phyloP scores from a whole-genome alignment of 2,113 vertebrate species.

The Lophotis ruficrista region DNA sequence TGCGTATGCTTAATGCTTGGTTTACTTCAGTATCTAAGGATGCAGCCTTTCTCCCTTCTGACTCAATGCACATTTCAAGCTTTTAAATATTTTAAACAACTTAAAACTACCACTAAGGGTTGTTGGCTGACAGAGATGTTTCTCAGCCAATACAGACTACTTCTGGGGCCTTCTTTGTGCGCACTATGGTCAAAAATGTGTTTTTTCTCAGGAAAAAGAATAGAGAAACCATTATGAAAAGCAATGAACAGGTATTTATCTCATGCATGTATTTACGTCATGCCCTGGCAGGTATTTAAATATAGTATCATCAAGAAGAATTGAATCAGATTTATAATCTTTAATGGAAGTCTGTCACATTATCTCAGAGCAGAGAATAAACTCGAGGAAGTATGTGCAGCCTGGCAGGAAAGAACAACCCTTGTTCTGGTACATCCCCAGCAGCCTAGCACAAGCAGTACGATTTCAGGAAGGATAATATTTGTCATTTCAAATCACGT shows the following conservation, averaged over 20 bases:
- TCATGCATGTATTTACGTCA: accelerated
- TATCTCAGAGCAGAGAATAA: neutral
- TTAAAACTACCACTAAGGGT: neutral
- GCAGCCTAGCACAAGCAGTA: neutral
- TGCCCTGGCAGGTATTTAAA: neutral
- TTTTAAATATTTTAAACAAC: neutral
- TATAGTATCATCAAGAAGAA: neutral
- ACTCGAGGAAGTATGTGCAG: neutral
- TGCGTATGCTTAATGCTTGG: neutral
- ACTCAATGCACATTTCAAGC: neutral
- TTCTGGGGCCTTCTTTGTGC: neutral
- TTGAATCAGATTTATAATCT: neutral
- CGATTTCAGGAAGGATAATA: neutral
- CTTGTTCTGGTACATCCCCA: neutral
- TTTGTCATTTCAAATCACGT: neutral
- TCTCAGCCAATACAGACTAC: neutral
- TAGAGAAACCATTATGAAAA: neutral
- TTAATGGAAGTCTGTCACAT: neutral
- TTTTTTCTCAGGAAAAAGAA: neutral
- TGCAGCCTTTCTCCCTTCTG: neutral
- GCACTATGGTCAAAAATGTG: neutral
- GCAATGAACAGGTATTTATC: neutral
- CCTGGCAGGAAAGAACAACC: neutral
- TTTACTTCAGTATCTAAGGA: neutral
- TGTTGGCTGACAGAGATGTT: neutral